These are phyloP conservation scores for Anniella stebbinsi DNA, from an alignment of 2,797 vertebrate species.

Conservation along the genomic window DNA sequence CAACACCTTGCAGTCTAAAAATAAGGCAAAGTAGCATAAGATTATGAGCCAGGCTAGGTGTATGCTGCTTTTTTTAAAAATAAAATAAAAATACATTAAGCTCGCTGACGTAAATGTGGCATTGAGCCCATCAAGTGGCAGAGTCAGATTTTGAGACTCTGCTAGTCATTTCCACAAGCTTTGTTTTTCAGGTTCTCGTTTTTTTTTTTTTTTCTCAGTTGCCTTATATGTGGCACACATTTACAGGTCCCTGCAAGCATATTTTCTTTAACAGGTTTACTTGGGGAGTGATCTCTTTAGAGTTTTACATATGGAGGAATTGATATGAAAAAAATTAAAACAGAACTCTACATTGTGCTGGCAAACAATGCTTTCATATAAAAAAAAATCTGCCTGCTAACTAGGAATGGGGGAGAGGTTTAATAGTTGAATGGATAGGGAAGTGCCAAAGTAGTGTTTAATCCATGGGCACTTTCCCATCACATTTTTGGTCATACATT, in stretches of 20 bases:
- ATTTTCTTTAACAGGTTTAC: background rate
- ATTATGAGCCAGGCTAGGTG: constrained; percentile 34
- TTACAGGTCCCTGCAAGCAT: background rate
- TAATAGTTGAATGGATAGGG: background rate
- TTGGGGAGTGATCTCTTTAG: background rate
- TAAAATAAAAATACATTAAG: too few relatives aligned
- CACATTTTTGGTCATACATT: background rate
- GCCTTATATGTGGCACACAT: background rate
- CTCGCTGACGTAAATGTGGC: constrained; percentile 31
- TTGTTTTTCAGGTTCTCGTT: background rate
- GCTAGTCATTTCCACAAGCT: background rate
- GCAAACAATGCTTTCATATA: background rate
- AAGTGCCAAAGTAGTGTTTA: background rate
- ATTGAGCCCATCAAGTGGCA: background rate
- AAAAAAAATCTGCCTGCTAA: too few relatives aligned
- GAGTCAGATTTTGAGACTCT: background rate
- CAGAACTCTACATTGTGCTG: background rate
- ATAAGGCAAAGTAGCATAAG: constrained; percentile 8
- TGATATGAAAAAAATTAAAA: background rate
- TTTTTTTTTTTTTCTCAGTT: background rate
- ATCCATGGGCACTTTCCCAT: background rate
- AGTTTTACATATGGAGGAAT: background rate
- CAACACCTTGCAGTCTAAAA: constrained; percentile 41
- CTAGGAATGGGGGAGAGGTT: background rate
- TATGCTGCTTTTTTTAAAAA: constrained; percentile 37